A percentile compares a stretch with the other conserved stretches of the same genome.
These are phyloP conservation scores for Brachyhypopomus gauderio DNA, from an alignment of 2,113 vertebrate species.

Conservation along the genomic window DNA sequence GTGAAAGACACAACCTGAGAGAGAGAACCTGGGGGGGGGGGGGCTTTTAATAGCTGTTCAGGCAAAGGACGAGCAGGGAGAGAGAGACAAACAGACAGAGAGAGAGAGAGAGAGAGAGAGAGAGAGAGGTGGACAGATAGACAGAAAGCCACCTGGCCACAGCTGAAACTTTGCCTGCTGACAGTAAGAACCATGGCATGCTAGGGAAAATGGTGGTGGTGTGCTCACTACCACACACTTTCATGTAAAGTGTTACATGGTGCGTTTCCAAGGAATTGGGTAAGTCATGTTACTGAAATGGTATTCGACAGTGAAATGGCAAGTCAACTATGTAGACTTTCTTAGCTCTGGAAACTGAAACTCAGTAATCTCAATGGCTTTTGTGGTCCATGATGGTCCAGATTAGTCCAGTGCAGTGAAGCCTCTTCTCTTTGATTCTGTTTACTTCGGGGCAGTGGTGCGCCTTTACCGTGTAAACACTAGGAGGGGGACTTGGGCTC, in stretches of 20 bases:
- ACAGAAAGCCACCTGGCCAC: not conserved
- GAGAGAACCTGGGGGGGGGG: not conserved
- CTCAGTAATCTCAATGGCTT: too few relatives aligned
- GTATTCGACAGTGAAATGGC: too few relatives aligned
- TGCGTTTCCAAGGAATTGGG: not conserved
- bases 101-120: not conserved
- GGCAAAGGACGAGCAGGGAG: not conserved
- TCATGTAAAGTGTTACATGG: not conserved
- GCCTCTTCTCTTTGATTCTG: not conserved
- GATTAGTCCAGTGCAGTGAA: too few relatives aligned
- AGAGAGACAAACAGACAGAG: not conserved
- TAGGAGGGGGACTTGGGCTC: not conserved
- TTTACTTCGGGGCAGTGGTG: not conserved
- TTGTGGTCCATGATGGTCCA: too few relatives aligned
- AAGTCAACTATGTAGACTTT: too few relatives aligned
- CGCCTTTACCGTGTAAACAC: too few relatives aligned
- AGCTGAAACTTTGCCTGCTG: too few relatives aligned
- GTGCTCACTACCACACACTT: not conserved
- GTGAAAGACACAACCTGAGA: constrained; percentile 19
- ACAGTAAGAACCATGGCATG: not conserved
- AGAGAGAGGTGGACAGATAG: not conserved
- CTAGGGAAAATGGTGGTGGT: not conserved
- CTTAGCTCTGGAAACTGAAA: too few relatives aligned
- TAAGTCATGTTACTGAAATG: too few relatives aligned
- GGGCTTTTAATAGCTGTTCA: too few relatives aligned